A percentile compares a stretch with the other conserved stretches of the same genome.
phyloP scores from a whole-genome alignment of 2,888 invertebrate species.

The Entomobrya proxima region DNA sequence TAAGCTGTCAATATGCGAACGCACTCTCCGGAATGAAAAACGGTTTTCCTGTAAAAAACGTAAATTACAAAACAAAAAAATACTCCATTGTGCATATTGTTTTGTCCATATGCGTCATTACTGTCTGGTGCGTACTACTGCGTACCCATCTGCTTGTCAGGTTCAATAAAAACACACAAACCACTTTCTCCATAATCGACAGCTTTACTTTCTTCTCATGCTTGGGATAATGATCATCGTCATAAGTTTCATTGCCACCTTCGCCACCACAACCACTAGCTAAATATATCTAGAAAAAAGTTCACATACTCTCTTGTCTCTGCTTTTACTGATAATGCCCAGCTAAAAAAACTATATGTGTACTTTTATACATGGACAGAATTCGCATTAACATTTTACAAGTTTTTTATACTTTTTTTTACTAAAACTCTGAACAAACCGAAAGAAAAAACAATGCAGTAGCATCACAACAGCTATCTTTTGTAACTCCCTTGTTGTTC shows the following conservation, averaged over 20 bases:
- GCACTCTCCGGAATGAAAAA: no score
- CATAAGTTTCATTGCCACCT: background rate
- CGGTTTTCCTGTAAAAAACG: no score
- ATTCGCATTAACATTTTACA: background rate
- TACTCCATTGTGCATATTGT: no score
- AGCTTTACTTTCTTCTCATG: background rate
- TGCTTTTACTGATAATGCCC: background rate
- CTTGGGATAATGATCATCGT: background rate
- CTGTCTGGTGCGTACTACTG: no score
- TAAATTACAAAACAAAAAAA: no score
- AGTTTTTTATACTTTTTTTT: background rate
- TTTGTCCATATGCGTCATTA: background rate
- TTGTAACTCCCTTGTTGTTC: no score
- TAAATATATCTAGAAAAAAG: no score
- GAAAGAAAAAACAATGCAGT: no score
- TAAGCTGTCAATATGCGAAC: no score
- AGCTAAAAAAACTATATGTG: background rate
- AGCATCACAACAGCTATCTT: no score
- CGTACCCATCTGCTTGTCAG: slow-evolving; percentile 2
- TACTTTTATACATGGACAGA: background rate
- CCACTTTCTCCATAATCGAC: slow-evolving; percentile 11
- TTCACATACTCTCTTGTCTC: background rate
- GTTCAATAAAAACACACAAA: slow-evolving; percentile 4
- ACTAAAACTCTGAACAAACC: no score
- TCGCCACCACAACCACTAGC: no score